A percentile compares a stretch with the other conserved stretches of the same genome.
These are phyloP conservation scores for Hyperopisus bebe DNA, from an alignment of 2,113 vertebrate genomes.

Conservation along the genomic window DNA sequence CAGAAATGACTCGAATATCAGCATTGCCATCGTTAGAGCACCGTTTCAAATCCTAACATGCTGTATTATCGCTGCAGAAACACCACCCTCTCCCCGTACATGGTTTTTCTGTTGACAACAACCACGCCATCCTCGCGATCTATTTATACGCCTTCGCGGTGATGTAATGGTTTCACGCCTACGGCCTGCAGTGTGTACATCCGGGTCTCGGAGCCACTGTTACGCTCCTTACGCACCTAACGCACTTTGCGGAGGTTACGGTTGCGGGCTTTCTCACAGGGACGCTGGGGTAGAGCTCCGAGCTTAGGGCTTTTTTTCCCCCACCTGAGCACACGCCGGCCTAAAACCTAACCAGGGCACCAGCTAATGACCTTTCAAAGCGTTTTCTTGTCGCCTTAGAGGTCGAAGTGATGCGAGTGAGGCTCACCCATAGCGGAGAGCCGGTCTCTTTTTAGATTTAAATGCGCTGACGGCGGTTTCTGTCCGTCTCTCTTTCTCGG, in stretches of 20 bases:
- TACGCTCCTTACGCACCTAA: neutral
- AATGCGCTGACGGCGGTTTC: conserved; percentile 28
- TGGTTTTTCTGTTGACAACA: neutral
- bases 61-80: neutral
- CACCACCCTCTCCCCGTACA: neutral
- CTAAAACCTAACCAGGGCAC: neutral
- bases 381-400: conserved; percentile 14
- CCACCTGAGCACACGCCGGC: conserved; percentile 7
- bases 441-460: conserved; percentile 24
- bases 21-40: neutral
- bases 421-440: conserved; percentile 21
- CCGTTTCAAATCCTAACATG: neutral
- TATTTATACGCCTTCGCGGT: conserved; percentile 9
- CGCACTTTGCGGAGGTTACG: neutral
- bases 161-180: conserved; percentile 28
- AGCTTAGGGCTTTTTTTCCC: conserved; percentile 15
- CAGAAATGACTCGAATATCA: neutral
- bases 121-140: neutral
- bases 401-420: conserved; percentile 19
- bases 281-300: conserved; percentile 7
- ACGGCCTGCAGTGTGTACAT: conserved; percentile 32
- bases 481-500: conserved; percentile 14
- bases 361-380: conserved; percentile 3
- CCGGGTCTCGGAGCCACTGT: conserved; percentile 27
- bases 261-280: conserved; percentile 20